These are phyloP conservation scores for Eupithecia tripunctaria DNA, from an alignment of 2,888 invertebrate species.

Conservation along the genomic window DNA sequence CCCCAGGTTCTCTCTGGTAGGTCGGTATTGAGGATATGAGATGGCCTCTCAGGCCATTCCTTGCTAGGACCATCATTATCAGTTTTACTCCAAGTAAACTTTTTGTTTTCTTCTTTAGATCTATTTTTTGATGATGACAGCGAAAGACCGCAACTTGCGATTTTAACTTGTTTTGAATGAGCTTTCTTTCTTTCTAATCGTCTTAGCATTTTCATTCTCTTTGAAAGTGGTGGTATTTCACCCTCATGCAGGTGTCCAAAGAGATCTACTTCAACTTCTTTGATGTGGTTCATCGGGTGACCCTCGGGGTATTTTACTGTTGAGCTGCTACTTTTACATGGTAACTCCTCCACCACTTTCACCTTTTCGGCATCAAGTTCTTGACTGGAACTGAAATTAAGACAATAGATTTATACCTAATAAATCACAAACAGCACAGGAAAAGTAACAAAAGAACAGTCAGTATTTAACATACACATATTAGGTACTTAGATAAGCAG, in stretches of 20 bases:
- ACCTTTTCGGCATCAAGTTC: constrained; percentile 39
- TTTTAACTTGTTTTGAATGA: constrained; percentile 53
- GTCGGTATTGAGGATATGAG: constrained; percentile 12
- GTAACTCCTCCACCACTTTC: neutral
- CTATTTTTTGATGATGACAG: constrained; percentile 48
- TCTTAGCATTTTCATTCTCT: constrained; percentile 76
- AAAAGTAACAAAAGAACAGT: no score
- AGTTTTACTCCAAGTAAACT: neutral
- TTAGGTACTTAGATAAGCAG: no score
- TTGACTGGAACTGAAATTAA: constrained; percentile 46
- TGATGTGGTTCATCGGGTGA: constrained; percentile 83
- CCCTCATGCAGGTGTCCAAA: constrained; percentile 73
- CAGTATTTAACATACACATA: no score
- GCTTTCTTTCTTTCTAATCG: constrained; percentile 73
- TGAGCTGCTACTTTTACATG: neutral
- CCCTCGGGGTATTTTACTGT: constrained; percentile 61
- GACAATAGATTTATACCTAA: no score
- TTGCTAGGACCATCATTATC: neutral
- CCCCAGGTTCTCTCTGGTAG: constrained; percentile 7
- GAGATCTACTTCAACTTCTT: constrained; percentile 76
- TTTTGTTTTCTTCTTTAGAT: constrained; percentile 32
- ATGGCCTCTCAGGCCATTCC: constrained; percentile 3
- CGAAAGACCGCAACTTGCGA: constrained; percentile 18
- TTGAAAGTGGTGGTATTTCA: constrained; percentile 70
- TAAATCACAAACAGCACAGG: no score